These are phyloP conservation scores for Atta colombica DNA, from an alignment of 1,140 invertebrate species.

Conservation along the genomic window DNA sequence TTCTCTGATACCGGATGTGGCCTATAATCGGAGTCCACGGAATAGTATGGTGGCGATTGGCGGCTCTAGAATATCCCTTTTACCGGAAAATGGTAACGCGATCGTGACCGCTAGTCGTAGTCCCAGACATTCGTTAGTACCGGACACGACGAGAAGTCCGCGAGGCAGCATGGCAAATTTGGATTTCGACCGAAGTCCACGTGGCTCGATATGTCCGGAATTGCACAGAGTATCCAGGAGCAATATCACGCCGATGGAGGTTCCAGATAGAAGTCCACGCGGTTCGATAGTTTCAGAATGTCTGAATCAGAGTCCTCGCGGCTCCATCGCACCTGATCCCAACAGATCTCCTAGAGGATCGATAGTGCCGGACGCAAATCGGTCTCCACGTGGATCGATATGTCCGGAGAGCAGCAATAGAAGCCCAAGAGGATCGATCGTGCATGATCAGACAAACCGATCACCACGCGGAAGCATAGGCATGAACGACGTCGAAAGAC, in stretches of 20 bases:
- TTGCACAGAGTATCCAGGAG: slow-evolving; percentile 88
- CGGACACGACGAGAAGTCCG: slow-evolving; percentile 86
- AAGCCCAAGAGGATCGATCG: slow-evolving; percentile 89
- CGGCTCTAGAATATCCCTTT: slow-evolving; percentile 72
- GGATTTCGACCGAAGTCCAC: slow-evolving; percentile 87
- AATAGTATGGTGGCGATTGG: slow-evolving; percentile 88
- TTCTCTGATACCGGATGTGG: slow-evolving; percentile 86
- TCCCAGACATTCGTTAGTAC: slow-evolving; percentile 88
- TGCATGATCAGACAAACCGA: slow-evolving; percentile 82
- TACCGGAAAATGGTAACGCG: slow-evolving; percentile 78
- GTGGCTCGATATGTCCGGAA: slow-evolving; percentile 88
- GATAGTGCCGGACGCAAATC: slow-evolving; percentile 86
- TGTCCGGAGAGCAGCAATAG: slow-evolving; percentile 83
- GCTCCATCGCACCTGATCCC: slow-evolving; percentile 87
- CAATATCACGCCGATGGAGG: slow-evolving; percentile 85
- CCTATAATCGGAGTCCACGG: slow-evolving; percentile 89
- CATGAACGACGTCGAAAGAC: slow-evolving; percentile 80
- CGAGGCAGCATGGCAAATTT: slow-evolving; percentile 85
- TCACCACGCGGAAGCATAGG: slow-evolving; percentile 88
- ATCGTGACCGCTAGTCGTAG: slow-evolving; percentile 81
- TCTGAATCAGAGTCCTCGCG: slow-evolving; percentile 87
- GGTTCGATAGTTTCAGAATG: slow-evolving; percentile 87
- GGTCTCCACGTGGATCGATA: slow-evolving; percentile 86
- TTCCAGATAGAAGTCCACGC: slow-evolving; percentile 86
- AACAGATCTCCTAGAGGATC: slow-evolving; percentile 89